Conservation (phyloP, 2,888 invertebrate genomes). For the Drosophila neonasuta region DNA sequence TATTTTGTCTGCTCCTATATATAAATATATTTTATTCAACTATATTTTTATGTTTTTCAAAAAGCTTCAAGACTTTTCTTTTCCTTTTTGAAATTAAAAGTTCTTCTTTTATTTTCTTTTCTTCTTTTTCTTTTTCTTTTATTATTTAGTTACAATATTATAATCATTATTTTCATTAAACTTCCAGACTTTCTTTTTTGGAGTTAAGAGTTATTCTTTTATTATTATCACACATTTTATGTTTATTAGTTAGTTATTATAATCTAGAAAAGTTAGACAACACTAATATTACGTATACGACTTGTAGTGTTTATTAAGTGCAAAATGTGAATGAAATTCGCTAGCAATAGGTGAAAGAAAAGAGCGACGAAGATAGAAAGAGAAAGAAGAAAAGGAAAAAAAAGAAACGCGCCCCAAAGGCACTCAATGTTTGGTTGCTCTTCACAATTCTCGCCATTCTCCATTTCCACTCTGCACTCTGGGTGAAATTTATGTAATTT, state of each 20-base stretch:
- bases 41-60: neutral
- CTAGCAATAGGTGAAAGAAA: neutral
- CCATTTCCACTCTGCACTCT: conserved; percentile 42
- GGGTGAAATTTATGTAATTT: conserved; percentile 82
- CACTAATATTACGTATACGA: conserved; percentile 1
- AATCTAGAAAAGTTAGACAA: neutral
- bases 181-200: too few species aligned
- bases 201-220: too few species aligned
- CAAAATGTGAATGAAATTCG: conserved; percentile 35
- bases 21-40: too few species aligned
- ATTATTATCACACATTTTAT: too few species aligned
- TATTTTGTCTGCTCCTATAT: too few species aligned
- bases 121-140: too few species aligned
- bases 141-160: too few species aligned
- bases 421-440: conserved; percentile 25
- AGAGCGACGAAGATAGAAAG: neutral
- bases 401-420: conserved; percentile 18
- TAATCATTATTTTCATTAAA: too few species aligned
- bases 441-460: conserved; percentile 27
- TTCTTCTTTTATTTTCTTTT: too few species aligned
- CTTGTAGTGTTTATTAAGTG: conserved; percentile 36
- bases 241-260: too few species aligned
- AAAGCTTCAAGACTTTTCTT: too few species aligned
- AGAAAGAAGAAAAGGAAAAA: neutral
- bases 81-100: too few species aligned